phyloP scores from a whole-genome alignment of 2,888 invertebrate genomes.

The Idaea biselata region DNA sequence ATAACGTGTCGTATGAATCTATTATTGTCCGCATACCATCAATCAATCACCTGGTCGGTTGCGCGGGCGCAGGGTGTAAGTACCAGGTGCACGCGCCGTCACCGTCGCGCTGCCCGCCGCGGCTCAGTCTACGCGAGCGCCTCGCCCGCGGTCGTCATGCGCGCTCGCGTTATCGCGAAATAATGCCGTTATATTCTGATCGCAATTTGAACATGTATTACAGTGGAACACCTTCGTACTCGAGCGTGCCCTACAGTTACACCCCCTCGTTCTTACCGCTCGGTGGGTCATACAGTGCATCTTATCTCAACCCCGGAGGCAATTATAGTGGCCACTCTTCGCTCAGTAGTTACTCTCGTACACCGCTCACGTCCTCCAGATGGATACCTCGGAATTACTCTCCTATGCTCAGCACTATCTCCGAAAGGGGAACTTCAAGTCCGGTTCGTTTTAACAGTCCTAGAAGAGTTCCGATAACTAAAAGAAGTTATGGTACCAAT shows the following conservation, averaged over 20 bases:
- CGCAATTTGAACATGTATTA: conserved; percentile 82
- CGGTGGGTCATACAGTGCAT: conserved; percentile 70
- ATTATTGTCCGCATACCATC: conserved; percentile 66
- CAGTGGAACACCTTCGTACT: conserved; percentile 71
- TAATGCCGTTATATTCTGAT: conserved; percentile 86
- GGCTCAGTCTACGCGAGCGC: conserved; percentile 59
- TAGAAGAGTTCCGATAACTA: conserved; percentile 70
- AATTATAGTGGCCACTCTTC: conserved; percentile 73
- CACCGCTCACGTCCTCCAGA: conserved; percentile 60
- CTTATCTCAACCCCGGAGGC: conserved; percentile 74
- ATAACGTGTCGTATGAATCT: conserved; percentile 48
- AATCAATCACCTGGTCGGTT: conserved; percentile 68
- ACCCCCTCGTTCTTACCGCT: conserved; percentile 64
- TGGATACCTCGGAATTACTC: conserved; percentile 81
- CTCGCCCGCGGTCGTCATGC: conserved; percentile 43
- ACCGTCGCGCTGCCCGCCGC: conserved; percentile 43
- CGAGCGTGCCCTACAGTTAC: conserved; percentile 71
- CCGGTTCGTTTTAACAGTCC: conserved; percentile 69
- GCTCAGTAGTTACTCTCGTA: conserved; percentile 79
- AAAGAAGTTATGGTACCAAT: conserved; percentile 66
- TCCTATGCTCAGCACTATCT: conserved; percentile 87
- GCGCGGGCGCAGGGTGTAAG: conserved; percentile 31
- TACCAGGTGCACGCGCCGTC: conserved; percentile 26
- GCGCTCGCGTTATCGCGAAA: conserved; percentile 39
- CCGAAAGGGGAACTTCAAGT: conserved; percentile 63